These are phyloP conservation scores for Coelopa pilipes DNA, from an alignment of 2,888 invertebrate species.

Conservation along the genomic window DNA sequence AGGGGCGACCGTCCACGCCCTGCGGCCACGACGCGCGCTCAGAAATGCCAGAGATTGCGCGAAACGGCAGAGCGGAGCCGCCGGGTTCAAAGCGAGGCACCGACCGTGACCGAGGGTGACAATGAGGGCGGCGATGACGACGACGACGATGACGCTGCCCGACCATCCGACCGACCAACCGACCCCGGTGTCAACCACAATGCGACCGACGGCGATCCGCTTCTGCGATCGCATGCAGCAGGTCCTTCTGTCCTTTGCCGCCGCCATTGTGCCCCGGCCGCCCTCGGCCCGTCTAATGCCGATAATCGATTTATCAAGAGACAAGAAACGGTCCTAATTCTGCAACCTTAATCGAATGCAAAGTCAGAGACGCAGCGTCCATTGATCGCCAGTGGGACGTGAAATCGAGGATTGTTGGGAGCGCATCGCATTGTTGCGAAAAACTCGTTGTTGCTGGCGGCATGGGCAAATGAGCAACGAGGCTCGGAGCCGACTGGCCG, in stretches of 20 bases:
- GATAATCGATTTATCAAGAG: constrained; percentile 61
- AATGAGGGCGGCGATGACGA: neutral
- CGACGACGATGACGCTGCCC: neutral
- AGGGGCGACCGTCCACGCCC: neutral
- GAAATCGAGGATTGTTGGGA: constrained; percentile 58
- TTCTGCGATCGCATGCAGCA: neutral
- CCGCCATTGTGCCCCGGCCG: neutral
- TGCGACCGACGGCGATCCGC: neutral
- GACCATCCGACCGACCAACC: constrained; percentile 4
- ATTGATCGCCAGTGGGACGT: constrained; percentile 55
- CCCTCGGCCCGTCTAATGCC: constrained; percentile 40
- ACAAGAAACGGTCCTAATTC: neutral
- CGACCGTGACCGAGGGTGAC: constrained; percentile 13
- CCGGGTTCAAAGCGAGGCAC: constrained; percentile 20
- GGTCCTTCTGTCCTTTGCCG: neutral
- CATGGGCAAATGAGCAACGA: neutral
- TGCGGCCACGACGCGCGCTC: neutral
- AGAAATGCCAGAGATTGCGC: constrained; percentile 19
- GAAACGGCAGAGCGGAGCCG: neutral
- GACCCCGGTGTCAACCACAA: constrained; percentile 30
- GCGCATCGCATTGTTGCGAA: constrained; percentile 35
- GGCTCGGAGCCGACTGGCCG: too few relatives aligned
- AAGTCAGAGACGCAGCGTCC: constrained; percentile 25
- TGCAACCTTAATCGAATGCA: constrained; percentile 32
- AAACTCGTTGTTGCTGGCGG: constrained; percentile 7